Base-by-base conservation (phyloP, 2,113 vertebrate genomes). In the Macroglossus sobrinus region DNA sequence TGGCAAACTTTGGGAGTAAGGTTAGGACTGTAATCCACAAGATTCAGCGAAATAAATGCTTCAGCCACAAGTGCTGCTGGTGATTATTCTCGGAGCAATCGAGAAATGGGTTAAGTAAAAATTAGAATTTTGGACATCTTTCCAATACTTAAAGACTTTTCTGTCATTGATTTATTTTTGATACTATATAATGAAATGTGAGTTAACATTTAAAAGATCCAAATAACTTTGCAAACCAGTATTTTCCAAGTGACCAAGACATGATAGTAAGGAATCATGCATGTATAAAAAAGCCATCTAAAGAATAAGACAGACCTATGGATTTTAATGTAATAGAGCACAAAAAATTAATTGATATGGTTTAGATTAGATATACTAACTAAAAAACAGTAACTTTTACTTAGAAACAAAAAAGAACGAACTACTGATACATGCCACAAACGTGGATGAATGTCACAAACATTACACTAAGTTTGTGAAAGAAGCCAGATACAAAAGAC, bases 211-310 rank as follows among this genome's bases (percentile, higher is more conserved):
- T 38, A 16, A 43, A 93, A 80, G 18, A 92, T 50, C 57, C 12
- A 95, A 92, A 71, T 92, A 95, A 97, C 14, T 75, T 43, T 86
- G 64, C 63, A 43, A 94, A 89, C 10, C 78, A 89, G 9, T 64
- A 91, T 84, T 96, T 97, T 91, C 63, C n/a, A 95, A 96, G 86
- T 79, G 28, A 66, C 28, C 57, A 88, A 78, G 21, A 24, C 59
- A 89, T 76, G 18, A 40, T 2, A 76, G 22, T 40, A 89, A 16
- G 89, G 85, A 93, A 86, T 26, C 38, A 94, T 4, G 12, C 68
- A 84, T 21, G 35, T 40, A 45, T 79, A 97, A 92, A 93, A 47
- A 14, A 82, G 35, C 2, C 43, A 90, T 53, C 94, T 79, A 92
- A 96, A 97, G 21, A 68, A 75, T 5, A 69, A 95, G 28, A 76